A percentile compares a stretch with the other conserved stretches of the same genome.
phyloP scores from a whole-genome alignment of 2,797 vertebrate species.

The Tokudaia muenninki region DNA sequence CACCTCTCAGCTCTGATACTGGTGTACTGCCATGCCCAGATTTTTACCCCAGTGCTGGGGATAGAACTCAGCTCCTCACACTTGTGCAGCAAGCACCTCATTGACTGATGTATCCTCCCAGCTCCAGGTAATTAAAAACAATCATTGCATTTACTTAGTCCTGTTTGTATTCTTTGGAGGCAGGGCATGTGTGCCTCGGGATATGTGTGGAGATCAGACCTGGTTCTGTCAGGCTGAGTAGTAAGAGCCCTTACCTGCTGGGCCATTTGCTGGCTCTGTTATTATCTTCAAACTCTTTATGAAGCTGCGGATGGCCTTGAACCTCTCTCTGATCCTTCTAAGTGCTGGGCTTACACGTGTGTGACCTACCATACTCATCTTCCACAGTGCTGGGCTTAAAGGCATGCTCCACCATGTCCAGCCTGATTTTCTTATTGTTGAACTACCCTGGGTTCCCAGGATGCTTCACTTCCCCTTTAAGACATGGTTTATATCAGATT shows the following conservation, averaged over 20 bases:
- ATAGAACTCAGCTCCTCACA: neutral
- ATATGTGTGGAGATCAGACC: neutral
- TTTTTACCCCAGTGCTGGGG: neutral
- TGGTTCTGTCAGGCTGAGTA: neutral
- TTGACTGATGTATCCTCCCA: neutral
- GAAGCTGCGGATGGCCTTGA: neutral
- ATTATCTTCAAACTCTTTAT: no score
- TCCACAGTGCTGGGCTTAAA: neutral
- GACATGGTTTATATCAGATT: neutral
- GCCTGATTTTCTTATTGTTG: neutral
- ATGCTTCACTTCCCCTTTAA: neutral
- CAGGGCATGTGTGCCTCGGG: neutral
- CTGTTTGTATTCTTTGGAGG: neutral
- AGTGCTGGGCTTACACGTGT: neutral
- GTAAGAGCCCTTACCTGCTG: neutral
- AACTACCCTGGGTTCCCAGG: neutral
- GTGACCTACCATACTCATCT: neutral
- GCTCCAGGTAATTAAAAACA: neutral
- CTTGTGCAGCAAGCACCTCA: neutral
- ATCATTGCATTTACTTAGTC: neutral
- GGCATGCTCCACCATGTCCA: neutral
- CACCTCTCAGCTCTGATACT: neutral
- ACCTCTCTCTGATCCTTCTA: neutral
- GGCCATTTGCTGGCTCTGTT: neutral
- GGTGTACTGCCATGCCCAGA: neutral